These are phyloP conservation scores for Chromobotia macracanthus DNA, from an alignment of 2,797 vertebrate species.

Conservation along the genomic window DNA sequence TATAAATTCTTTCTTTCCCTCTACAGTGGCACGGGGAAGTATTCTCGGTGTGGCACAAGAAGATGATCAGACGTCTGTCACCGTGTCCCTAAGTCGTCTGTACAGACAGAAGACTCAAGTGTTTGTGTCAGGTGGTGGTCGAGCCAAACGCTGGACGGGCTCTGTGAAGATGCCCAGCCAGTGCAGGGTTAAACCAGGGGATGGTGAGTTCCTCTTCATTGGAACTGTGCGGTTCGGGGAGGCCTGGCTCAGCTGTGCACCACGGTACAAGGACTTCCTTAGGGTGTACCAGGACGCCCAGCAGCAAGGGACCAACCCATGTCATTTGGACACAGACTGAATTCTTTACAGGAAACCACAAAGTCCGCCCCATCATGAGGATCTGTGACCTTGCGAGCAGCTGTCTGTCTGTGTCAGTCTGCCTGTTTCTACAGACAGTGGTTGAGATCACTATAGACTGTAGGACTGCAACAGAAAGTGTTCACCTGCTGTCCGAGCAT, in stretches of 20 bases:
- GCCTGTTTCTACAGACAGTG: conserved; percentile 21
- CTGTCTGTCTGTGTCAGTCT: conserved; percentile 26
- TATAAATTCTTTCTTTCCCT: conserved; percentile 11
- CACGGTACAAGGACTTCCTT: conserved; percentile 93
- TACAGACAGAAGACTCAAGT: conserved; percentile 93
- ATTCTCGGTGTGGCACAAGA: conserved; percentile 83
- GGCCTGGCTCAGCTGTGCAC: conserved; percentile 91
- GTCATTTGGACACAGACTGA: conserved; percentile 88
- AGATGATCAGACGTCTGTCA: conserved; percentile 83
- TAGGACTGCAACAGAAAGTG: conserved; percentile 37
- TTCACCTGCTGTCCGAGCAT: conserved; percentile 56
- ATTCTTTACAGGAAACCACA: conserved; percentile 32
- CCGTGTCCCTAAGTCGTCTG: conserved; percentile 83
- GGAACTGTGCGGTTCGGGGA: conserved; percentile 94
- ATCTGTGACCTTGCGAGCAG: conserved; percentile 28
- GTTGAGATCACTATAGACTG: conserved; percentile 52
- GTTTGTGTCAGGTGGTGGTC: conserved; percentile 79
- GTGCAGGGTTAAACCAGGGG: conserved; percentile 85
- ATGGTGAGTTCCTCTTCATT: conserved; percentile 92
- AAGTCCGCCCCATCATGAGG: not conserved
- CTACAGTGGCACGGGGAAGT: conserved; percentile 87
- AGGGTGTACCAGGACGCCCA: conserved; percentile 86
- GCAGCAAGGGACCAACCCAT: conserved; percentile 88
- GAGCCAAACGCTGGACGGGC: conserved; percentile 84
- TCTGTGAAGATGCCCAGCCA: conserved; percentile 83